Percentiles rank a stretch among this genome's conserved stretches.
Evolutionary conservation across 2,888 invertebrate species (phyloP).

Genomic region (Leucoma salicis): DNA sequence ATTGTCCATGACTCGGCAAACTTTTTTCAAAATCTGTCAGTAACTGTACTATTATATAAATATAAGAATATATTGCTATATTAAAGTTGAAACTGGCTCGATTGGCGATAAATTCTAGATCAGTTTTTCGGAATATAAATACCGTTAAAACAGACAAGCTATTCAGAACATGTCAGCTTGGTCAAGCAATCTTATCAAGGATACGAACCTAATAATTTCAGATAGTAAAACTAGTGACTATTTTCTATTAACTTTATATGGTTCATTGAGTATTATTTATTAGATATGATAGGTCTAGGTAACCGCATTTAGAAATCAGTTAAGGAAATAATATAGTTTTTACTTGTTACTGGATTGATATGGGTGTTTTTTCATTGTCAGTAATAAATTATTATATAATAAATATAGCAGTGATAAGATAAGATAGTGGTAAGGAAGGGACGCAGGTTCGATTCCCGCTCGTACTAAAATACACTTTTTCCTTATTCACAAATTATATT

Average conservation of each 20-base stretch:
- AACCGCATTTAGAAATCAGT: no score
- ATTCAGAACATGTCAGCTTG: slow-evolving; percentile 4
- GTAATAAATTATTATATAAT: no score
- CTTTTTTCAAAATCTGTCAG: slow-evolving; percentile 21
- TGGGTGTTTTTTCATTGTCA: no score
- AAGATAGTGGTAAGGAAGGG: no score
- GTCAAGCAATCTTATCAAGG: background rate
- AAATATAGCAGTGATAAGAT: no score
- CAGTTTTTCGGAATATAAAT: background rate
- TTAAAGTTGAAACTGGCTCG: no score
- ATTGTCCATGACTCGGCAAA: slow-evolving; percentile 26
- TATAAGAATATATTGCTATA: slow-evolving; percentile 5
- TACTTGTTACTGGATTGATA: no score
- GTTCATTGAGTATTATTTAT: background rate
- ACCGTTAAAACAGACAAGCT: background rate
- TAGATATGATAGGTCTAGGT: background rate
- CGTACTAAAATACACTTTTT: no score
- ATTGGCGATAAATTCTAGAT: slow-evolving; percentile 1
- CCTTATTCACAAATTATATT: no score
- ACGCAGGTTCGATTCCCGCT: no score
- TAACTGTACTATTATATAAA: slow-evolving; percentile 22
- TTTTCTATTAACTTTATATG: background rate
- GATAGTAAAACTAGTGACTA: slow-evolving; percentile 1
- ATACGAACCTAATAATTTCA: background rate
- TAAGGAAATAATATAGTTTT: no score